Base-by-base conservation (phyloP, 2,888 invertebrate genomes). In the Protonemura montana region DNA sequence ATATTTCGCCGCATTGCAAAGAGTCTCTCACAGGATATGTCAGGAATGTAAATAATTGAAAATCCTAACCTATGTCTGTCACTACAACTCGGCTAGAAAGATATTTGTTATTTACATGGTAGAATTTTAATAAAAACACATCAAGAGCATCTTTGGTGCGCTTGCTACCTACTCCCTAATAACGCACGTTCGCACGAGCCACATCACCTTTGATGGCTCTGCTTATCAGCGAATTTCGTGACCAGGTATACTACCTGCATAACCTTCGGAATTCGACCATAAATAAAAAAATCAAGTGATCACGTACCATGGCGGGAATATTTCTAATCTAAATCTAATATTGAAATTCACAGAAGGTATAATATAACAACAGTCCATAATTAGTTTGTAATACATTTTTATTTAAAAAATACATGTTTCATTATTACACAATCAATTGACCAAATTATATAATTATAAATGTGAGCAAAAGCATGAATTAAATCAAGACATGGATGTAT, bases 1-100 rank as follows among this genome's bases (percentile, higher is more conserved):
- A 89, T 85, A 88, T 88, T 89, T 42, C 89, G 86, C 87, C 88
- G 87, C 89, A 89, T 89, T 29, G n/a, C 21, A 78, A 78, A 59
- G 7, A 21, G 13, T 59, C 7, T 59, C 59, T 3, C 59, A 5
- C 13, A 41, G 5, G 41, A 41, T 7, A 41, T 41, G 13, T 21
- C 13, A 7, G 59, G 59, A 59, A 59, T 59, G 59, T 59, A 59
- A 59, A 59, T 59, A 59, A 59, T 21, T 59, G 59, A 13, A 59
- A 59, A 59, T 59, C 59, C 59, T 59, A 59, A 59, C 59, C 59
- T 59, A 59, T 59, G 13, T 59, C 59, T 59, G 59, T 59, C 59
- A 59, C 59, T 59, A 59, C 59, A 59, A 2, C 13, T 21, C 59
- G 13, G 13, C 13, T 7, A 10, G 1, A 59, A 59, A 21, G 21